These are phyloP conservation scores for Herpailurus yagouaroundi DNA, from an alignment of 2,113 vertebrate genomes.

Conservation along the genomic window DNA sequence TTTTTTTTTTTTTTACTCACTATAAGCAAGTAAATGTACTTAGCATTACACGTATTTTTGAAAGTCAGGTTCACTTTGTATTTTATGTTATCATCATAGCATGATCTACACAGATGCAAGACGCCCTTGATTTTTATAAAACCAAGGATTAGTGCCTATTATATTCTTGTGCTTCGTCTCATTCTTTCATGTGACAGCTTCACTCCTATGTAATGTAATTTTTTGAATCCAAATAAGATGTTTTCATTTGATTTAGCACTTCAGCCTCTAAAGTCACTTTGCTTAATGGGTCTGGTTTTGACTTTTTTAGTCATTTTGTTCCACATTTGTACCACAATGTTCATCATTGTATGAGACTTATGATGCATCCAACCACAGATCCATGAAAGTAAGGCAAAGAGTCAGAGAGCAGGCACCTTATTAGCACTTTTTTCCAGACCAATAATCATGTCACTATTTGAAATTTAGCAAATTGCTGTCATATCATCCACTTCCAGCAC, in stretches of 20 bases:
- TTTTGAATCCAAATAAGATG: constrained; percentile 59
- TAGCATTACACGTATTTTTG: not conserved
- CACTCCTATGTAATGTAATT: not conserved
- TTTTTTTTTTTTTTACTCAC: not conserved
- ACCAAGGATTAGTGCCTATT: constrained; percentile 38
- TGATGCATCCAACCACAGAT: constrained; percentile 31
- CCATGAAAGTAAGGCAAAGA: constrained; percentile 37
- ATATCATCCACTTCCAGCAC: not conserved
- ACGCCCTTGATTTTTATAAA: constrained; percentile 44
- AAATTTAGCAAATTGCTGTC: constrained; percentile 64
- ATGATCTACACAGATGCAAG: not conserved
- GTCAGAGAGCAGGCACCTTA: constrained; percentile 37
- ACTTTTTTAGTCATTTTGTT: constrained; percentile 66
- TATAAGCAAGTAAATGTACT: not conserved
- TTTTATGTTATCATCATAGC: not conserved
- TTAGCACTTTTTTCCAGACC: constrained; percentile 44
- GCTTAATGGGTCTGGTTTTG: constrained; percentile 50
- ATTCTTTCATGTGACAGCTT: constrained; percentile 48
- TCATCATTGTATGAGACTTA: constrained; percentile 34
- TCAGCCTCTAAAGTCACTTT: constrained; percentile 58
- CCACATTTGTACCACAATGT: constrained; percentile 15
- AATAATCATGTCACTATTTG: constrained; percentile 41
- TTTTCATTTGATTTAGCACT: constrained; percentile 60
- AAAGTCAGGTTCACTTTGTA: not conserved
- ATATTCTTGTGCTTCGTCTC: not conserved